A percentile compares a stretch with the other conserved stretches of the same genome.
These are phyloP conservation scores for Ephialtes manifestator DNA, from an alignment of 2,888 invertebrate species.

Conservation along the genomic window DNA sequence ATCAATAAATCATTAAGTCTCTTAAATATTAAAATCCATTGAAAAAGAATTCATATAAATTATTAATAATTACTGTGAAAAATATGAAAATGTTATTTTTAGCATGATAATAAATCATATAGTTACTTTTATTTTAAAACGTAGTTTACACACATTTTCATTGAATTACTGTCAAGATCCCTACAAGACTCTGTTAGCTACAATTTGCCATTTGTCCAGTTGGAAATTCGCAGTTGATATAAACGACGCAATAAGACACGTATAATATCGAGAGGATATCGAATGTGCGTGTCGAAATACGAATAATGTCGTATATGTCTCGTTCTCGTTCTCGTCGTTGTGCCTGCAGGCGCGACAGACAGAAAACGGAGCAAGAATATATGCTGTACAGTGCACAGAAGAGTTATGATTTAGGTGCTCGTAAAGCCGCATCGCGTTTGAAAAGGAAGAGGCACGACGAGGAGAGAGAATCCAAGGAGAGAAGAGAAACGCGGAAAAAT, in stretches of 20 bases:
- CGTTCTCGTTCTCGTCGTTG: constrained; percentile 34
- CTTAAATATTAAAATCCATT: no score
- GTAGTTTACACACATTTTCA: no score
- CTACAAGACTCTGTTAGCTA: neutral
- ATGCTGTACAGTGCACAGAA: constrained; percentile 2
- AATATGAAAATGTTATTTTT: no score
- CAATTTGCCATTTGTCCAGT: neutral
- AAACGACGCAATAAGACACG: constrained; percentile 54
- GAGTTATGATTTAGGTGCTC: constrained; percentile 25
- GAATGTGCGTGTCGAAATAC: constrained; percentile 77
- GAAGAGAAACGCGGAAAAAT: constrained; percentile 77
- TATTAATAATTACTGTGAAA: no score
- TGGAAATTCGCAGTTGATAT: neutral
- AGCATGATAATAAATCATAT: no score
- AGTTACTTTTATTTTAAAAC: no score
- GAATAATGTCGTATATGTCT: constrained; percentile 73
- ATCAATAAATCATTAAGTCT: no score
- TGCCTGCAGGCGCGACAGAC: constrained; percentile 52
- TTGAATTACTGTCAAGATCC: neutral
- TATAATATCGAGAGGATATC: constrained; percentile 51
- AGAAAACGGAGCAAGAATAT: constrained; percentile 2
- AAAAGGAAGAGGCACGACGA: neutral
- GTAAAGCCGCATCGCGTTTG: constrained; percentile 26
- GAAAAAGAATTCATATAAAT: no score
- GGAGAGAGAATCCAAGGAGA: neutral